phyloP scores from a whole-genome alignment of 2,113 vertebrate species.

The Chunga burmeisteri region DNA sequence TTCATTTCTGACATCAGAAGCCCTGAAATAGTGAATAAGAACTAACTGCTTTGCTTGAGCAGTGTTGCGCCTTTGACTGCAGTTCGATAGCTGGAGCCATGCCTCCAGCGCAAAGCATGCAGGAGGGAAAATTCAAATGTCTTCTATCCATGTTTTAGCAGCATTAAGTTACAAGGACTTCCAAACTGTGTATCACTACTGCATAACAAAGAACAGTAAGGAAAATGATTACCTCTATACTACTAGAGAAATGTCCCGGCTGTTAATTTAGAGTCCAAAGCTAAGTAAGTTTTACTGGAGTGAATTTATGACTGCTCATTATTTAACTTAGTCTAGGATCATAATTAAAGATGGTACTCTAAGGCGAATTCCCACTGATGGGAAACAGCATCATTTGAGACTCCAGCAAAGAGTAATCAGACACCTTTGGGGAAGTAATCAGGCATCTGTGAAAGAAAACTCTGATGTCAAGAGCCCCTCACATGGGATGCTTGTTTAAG shows the following conservation, averaged over 20 bases:
- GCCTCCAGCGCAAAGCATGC: not conserved
- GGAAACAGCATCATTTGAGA: constrained; percentile 3
- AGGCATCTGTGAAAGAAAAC: constrained; percentile 60
- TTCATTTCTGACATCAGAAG: not conserved
- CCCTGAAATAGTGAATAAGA: not conserved
- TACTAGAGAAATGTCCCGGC: constrained; percentile 21
- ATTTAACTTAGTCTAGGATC: constrained; percentile 52
- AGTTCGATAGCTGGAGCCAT: not conserved
- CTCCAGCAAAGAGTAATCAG: constrained; percentile 62
- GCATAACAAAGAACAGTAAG: not conserved
- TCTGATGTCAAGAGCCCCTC: constrained; percentile 55
- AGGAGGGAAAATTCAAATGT: not conserved
- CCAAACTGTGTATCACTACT: not conserved
- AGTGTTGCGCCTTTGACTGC: not conserved
- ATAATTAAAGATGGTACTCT: constrained; percentile 63
- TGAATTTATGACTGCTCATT: constrained; percentile 61
- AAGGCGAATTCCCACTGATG: constrained; percentile 49
- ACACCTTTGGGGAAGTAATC: constrained; percentile 57
- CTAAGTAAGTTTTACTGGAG: constrained; percentile 26
- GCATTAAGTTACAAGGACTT: not conserved
- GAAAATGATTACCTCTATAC: not conserved
- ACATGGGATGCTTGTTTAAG: constrained; percentile 35
- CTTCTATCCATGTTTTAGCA: not conserved
- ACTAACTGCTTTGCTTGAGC: not conserved
- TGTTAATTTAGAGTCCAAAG: constrained; percentile 40